Percentiles rank a stretch among this genome's conserved stretches.
phyloP scores from a whole-genome alignment of 2,797 vertebrate genomes.

The Pseudochirops corinnae region DNA sequence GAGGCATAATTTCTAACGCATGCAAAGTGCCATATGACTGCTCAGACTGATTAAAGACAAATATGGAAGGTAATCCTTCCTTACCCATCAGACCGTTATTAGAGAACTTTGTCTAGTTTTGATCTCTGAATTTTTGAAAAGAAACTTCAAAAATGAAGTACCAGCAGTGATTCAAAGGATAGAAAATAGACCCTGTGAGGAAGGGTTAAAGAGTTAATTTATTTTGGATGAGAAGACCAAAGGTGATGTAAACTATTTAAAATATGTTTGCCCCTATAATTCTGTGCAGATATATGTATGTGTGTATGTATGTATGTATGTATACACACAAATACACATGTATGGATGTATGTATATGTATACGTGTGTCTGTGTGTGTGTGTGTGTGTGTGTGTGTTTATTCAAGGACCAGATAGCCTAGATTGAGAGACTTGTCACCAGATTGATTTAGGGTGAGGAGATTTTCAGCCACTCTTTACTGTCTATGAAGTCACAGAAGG shows the following conservation, averaged over 20 bases:
- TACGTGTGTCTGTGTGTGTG: no score
- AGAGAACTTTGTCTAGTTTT: conserved; percentile 49
- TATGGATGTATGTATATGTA: no score
- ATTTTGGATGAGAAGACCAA: conserved; percentile 11
- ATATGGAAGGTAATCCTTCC: background rate
- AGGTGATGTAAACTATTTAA: background rate
- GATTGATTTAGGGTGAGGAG: no score
- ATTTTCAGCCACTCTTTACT: background rate
- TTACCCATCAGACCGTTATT: conserved; percentile 30
- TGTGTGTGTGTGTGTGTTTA: background rate
- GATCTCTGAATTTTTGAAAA: conserved; percentile 55
- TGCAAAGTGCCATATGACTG: background rate
- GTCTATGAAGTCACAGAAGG: background rate
- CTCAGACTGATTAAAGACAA: background rate
- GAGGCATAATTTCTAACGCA: background rate
- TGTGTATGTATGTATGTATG: no score
- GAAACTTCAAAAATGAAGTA: conserved; percentile 43
- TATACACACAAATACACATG: rapidly evolving
- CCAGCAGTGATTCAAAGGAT: conserved; percentile 31
- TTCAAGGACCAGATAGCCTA: background rate
- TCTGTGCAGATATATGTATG: background rate
- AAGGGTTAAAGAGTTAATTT: conserved; percentile 30
- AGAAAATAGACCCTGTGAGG: background rate
- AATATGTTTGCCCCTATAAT: background rate
- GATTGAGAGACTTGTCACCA: background rate